These are phyloP conservation scores for Tokudaia tokunoshimensis DNA, from an alignment of 2,797 vertebrate genomes.

Conservation along the genomic window DNA sequence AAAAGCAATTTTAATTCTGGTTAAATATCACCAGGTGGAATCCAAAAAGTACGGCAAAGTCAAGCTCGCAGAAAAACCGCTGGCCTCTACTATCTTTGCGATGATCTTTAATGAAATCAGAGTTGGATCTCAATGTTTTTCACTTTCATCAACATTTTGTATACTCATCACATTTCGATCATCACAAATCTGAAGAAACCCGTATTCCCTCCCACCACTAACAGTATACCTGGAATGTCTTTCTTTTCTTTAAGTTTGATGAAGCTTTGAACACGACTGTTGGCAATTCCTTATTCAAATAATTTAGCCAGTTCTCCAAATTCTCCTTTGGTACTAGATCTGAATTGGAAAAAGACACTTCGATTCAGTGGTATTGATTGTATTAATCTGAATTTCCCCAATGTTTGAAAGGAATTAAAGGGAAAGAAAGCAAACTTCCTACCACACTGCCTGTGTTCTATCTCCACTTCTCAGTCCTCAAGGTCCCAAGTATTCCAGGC, in stretches of 20 bases:
- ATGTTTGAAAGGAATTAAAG: slow-evolving; percentile 19
- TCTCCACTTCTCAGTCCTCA: background rate
- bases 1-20: slow-evolving; percentile 20
- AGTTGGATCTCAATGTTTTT: slow-evolving; percentile 83
- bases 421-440: background rate
- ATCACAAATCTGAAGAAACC: slow-evolving; percentile 35
- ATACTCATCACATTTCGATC: slow-evolving; percentile 71
- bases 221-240: slow-evolving; percentile 78
- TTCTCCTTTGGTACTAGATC: slow-evolving; percentile 96
- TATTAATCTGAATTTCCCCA: background rate
- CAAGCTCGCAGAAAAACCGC: background rate
- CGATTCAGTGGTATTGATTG: background rate
- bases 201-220: background rate
- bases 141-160: slow-evolving; percentile 74
- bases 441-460: background rate
- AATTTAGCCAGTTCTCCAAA: slow-evolving; percentile 92
- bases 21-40: background rate
- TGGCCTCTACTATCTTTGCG: slow-evolving; percentile 13
- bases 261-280: slow-evolving; percentile 95
- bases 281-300: slow-evolving; percentile 93
- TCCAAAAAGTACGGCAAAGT: background rate
- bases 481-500: background rate
- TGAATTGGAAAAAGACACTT: slow-evolving; percentile 79
- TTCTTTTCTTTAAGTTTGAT: slow-evolving; percentile 88
- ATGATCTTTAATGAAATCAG: slow-evolving; percentile 78